These are phyloP conservation scores for Periparus ater DNA, from an alignment of 2,797 vertebrate genomes.

Conservation along the genomic window DNA sequence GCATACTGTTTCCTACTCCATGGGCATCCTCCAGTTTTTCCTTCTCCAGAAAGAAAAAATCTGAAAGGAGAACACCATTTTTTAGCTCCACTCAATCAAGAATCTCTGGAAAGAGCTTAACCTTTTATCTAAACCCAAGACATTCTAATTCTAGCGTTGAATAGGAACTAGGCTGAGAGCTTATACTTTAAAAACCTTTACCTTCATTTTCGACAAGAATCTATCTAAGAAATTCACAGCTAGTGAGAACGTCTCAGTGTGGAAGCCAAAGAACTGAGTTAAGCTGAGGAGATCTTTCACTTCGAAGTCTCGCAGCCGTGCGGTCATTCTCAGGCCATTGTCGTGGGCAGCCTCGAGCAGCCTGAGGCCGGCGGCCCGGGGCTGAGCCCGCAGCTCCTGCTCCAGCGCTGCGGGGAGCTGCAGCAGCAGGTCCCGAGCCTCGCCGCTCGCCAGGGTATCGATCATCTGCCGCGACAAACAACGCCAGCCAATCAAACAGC, in stretches of 20 bases:
- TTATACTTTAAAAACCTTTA: constrained; percentile 52
- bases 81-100: not conserved
- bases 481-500: accelerated
- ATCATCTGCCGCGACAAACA: constrained; percentile 83
- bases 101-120: not conserved
- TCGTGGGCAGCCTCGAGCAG: constrained; percentile 88
- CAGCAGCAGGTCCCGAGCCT: constrained; percentile 76
- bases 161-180: not conserved
- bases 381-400: constrained; percentile 87
- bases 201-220: constrained; percentile 95
- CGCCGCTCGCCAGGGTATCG: constrained; percentile 77
- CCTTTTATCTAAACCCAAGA: not conserved
- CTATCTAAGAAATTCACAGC: constrained; percentile 91
- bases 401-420: constrained; percentile 87
- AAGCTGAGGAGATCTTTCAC: constrained; percentile 94
- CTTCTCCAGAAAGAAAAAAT: not conserved
- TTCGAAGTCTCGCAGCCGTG: constrained; percentile 88
- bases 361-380: constrained; percentile 87
- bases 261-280: constrained; percentile 93
- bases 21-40: not conserved
- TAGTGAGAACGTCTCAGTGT: constrained; percentile 89
- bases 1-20: not conserved
- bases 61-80: not conserved
- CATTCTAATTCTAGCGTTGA: not conserved
- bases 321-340: constrained; percentile 91